These are phyloP conservation scores for Cetoscarus ocellatus DNA, from an alignment of 2,797 vertebrate species.

Conservation along the genomic window DNA sequence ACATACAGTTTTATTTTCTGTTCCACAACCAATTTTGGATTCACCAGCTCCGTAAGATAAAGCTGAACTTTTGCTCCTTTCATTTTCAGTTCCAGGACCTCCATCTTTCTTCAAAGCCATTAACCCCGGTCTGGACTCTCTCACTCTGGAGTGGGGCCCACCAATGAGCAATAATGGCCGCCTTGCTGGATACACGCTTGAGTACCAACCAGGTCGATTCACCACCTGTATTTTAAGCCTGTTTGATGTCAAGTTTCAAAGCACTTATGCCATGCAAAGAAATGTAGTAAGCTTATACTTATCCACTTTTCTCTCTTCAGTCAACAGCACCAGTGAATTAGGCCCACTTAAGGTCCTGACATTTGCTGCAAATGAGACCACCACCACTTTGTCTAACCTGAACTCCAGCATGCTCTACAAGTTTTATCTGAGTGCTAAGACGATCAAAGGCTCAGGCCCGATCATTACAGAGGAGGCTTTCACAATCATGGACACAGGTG, in stretches of 20 bases:
- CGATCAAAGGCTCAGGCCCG: constrained; percentile 90
- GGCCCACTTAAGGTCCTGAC: constrained; percentile 86
- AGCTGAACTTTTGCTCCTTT: not conserved
- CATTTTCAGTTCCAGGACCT: constrained; percentile 88
- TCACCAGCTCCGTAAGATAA: too few relatives aligned
- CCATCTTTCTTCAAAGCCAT: constrained; percentile 88
- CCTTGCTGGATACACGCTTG: constrained; percentile 91
- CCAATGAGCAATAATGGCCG: constrained; percentile 90
- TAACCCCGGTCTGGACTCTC: constrained; percentile 87
- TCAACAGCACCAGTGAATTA: constrained; percentile 91
- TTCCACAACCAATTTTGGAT: too few relatives aligned
- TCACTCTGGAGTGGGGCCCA: constrained; percentile 92
- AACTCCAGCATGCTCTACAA: constrained; percentile 95
- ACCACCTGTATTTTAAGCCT: not conserved
- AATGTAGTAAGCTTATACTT: not conserved
- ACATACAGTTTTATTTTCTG: too few relatives aligned
- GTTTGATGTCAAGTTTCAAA: too few relatives aligned
- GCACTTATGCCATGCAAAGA: too few relatives aligned
- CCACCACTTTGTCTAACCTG: constrained; percentile 87
- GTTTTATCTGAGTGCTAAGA: constrained; percentile 92
- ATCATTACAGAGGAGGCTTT: constrained; percentile 89
- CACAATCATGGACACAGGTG: constrained; percentile 94
- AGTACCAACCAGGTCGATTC: constrained; percentile 91
- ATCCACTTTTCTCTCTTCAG: constrained; percentile 67
- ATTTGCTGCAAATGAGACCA: constrained; percentile 91